phyloP scores from a whole-genome alignment of 2,797 vertebrate genomes.

The Neosilurus hyrtlii region DNA sequence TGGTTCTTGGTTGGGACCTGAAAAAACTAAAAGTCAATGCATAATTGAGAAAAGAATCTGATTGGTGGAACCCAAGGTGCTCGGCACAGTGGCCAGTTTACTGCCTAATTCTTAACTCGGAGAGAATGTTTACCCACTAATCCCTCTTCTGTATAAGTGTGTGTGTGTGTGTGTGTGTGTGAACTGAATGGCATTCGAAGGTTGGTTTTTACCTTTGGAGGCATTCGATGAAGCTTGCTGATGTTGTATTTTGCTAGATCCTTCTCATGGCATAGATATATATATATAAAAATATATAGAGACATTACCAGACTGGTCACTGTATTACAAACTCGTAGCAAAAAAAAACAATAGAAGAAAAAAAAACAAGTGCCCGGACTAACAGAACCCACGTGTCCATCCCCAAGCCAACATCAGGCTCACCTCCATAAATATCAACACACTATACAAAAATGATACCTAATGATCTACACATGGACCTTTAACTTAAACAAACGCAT shows the following conservation, averaged over 20 bases:
- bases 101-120: constrained; percentile 44
- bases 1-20: constrained; percentile 18
- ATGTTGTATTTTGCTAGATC: constrained; percentile 63
- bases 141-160: constrained; percentile 22
- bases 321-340: constrained; percentile 79
- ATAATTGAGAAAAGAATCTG: constrained; percentile 20
- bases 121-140: constrained; percentile 31
- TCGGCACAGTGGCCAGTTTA: constrained; percentile 50
- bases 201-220: constrained; percentile 67
- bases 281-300: constrained; percentile 31
- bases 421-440: constrained; percentile 53
- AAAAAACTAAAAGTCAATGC: constrained; percentile 20
- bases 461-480: constrained; percentile 65
- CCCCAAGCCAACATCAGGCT: constrained; percentile 57
- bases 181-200: constrained; percentile 40
- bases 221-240: constrained; percentile 59
- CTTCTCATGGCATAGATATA: constrained; percentile 59
- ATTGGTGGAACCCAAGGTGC: constrained; percentile 31
- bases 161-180: constrained; percentile 2
- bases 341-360: constrained; percentile 43
- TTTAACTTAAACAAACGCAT: constrained; percentile 55
- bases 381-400: constrained; percentile 62
- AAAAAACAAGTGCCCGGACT: constrained; percentile 76
- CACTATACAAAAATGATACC: constrained; percentile 66
- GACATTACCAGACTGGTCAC: constrained; percentile 74